A percentile compares a stretch with the other conserved stretches of the same genome.
phyloP scores from a whole-genome alignment of 2,888 invertebrate species.

The Dichetophora obliterata region DNA sequence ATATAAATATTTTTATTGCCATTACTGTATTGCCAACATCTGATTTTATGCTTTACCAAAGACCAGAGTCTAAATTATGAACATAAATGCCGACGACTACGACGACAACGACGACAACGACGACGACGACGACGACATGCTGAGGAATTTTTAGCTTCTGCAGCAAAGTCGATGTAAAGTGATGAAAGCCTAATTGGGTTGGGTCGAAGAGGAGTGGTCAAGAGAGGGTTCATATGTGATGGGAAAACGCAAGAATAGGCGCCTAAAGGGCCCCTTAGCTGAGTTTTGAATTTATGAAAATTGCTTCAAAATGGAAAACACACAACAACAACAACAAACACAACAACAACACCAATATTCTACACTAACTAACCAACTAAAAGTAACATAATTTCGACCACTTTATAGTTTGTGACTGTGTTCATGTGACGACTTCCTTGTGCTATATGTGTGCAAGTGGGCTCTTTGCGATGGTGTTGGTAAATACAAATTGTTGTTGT shows the following conservation, averaged over 20 bases:
- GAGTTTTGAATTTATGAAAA: slow-evolving; percentile 52
- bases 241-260: neutral
- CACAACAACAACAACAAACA: slow-evolving; percentile 39
- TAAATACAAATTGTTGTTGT: slow-evolving; percentile 41
- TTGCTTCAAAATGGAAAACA: slow-evolving; percentile 48
- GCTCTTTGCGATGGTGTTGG: slow-evolving; percentile 31
- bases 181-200: slow-evolving; percentile 10
- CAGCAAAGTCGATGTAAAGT: slow-evolving; percentile 27
- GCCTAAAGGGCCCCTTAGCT: neutral
- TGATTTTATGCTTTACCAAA: slow-evolving; percentile 43
- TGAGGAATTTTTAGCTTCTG: slow-evolving; percentile 39
- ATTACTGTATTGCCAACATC: slow-evolving; percentile 39
- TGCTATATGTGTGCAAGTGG: neutral
- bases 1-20: neutral
- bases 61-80: slow-evolving; percentile 45
- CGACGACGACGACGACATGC: slow-evolving; percentile 46
- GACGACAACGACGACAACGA: neutral
- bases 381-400: slow-evolving; percentile 47
- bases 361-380: slow-evolving; percentile 51
- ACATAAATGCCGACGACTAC: slow-evolving; percentile 47
- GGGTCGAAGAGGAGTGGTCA: neutral
- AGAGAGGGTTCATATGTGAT: too few species aligned
- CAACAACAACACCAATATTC: slow-evolving; percentile 43
- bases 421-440: neutral
- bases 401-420: slow-evolving; percentile 35